Base-by-base conservation (phyloP, 2,888 invertebrate genomes). In the Cephus pygmeus region DNA sequence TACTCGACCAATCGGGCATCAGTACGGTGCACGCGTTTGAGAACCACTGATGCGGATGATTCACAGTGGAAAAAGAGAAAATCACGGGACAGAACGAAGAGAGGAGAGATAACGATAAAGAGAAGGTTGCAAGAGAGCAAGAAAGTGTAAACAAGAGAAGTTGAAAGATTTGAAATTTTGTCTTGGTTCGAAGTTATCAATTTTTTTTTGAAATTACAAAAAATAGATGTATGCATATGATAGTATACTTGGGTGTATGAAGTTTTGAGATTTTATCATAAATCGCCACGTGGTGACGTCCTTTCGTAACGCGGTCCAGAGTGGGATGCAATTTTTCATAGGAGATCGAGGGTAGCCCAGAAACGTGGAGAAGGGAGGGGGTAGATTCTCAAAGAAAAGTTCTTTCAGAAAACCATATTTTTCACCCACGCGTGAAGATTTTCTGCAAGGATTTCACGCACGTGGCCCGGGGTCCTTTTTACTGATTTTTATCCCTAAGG, bases 11-110 rank as follows among this genome's bases (percentile, higher is more conserved):
- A 56, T 2, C 56, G 2, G 34, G 11, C 34, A 34, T 9, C 34
- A 34, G 23, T 23, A 0, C 9, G 9, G 23, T 2, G 56, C 0
- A 23, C 23, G 9, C 23, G 56, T 9, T 23, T 85, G 85, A 84
- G 85, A 85, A 82, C 82, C 83, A 79, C 83, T 83, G 84, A 75
- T 40, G 0, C n/a, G 82, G 84, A 82, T 85, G 86, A 86, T 82
- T 86, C 86, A 86, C 80, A 80, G 69, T 33, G 74, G 79, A 83
- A 82, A 81, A 80, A 77, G 81, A 73, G 73, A 56, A 56, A 23
- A 56, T 23, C 23, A 23, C 15, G 40, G 15, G 40, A 73, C 69
- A 77, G 76, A 79, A 79, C 77, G 76, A 76, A 78, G 77, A 77
- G 75, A 80, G 69, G 69, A 79, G 35, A 11, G 75, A 31, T 23